Conservation (phyloP, 2,797 vertebrate genomes). For the Poeciliopsis turneri region DNA sequence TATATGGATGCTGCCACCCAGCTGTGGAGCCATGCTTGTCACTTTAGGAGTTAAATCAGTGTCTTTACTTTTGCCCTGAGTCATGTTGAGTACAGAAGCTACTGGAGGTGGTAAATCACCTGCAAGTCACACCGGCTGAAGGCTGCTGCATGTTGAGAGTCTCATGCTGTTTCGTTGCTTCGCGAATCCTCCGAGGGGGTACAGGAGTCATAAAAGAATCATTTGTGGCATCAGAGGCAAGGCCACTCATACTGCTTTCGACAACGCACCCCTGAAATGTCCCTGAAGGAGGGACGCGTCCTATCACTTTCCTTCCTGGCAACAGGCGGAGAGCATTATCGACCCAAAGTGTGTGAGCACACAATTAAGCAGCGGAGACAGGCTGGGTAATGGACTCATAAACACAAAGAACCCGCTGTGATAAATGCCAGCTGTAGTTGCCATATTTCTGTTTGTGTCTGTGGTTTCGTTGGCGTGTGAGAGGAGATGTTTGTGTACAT, state of each 20-base stretch:
- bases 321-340: constrained; percentile 61
- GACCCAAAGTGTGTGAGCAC: constrained; percentile 68
- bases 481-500: constrained; percentile 29
- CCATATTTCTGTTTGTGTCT: constrained; percentile 57
- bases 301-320: constrained; percentile 43
- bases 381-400: constrained; percentile 72
- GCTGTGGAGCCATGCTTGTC: constrained; percentile 37
- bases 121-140: constrained; percentile 41
- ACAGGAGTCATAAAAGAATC: constrained; percentile 65
- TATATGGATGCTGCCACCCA: constrained; percentile 19
- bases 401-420: constrained; percentile 65
- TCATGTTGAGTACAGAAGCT: constrained; percentile 33
- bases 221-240: constrained; percentile 63
- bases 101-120: constrained; percentile 58
- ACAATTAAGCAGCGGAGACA: constrained; percentile 73
- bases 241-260: constrained; percentile 63
- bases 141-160: constrained; percentile 58
- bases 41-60: constrained; percentile 37
- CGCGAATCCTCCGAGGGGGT: constrained; percentile 50
- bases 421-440: constrained; percentile 57
- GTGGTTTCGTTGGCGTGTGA: constrained; percentile 31
- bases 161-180: constrained; percentile 60
- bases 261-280: constrained; percentile 61
- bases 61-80: constrained; percentile 26
- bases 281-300: constrained; percentile 49